These are phyloP conservation scores for Monodelphis domestica DNA, from an alignment of 2,797 vertebrate genomes.

Conservation along the genomic window DNA sequence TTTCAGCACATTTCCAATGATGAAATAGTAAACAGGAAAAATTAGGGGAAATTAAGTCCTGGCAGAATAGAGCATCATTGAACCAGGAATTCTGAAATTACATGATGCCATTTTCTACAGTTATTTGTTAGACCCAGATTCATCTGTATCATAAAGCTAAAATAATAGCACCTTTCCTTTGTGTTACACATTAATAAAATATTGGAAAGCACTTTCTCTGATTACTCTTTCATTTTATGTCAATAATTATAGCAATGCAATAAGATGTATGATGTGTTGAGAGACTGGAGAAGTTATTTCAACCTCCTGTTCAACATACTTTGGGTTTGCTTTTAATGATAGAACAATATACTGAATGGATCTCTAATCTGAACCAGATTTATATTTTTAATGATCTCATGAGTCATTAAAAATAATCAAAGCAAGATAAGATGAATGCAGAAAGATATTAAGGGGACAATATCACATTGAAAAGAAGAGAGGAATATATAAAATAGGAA, in stretches of 20 bases:
- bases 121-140: not conserved
- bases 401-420: not conserved
- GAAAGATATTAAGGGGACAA: not conserved
- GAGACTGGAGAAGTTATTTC: not conserved
- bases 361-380: not conserved
- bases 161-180: not conserved
- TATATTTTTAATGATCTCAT: not conserved
- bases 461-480: not conserved
- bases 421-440: not conserved
- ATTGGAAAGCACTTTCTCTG: not conserved
- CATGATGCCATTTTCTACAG: not conserved
- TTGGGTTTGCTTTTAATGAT: not conserved
- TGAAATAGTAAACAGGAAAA: not conserved
- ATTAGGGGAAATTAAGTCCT: not conserved
- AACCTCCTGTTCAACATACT: not conserved
- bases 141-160: not conserved
- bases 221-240: not conserved
- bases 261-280: not conserved
- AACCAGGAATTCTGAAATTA: not conserved
- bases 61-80: not conserved
- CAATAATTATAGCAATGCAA: not conserved
- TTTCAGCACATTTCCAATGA: not conserved
- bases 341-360: not conserved
- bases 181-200: not conserved
- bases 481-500: not conserved